These are phyloP conservation scores for Avahi laniger DNA, from an alignment of 2,797 vertebrate genomes.

Conservation along the genomic window DNA sequence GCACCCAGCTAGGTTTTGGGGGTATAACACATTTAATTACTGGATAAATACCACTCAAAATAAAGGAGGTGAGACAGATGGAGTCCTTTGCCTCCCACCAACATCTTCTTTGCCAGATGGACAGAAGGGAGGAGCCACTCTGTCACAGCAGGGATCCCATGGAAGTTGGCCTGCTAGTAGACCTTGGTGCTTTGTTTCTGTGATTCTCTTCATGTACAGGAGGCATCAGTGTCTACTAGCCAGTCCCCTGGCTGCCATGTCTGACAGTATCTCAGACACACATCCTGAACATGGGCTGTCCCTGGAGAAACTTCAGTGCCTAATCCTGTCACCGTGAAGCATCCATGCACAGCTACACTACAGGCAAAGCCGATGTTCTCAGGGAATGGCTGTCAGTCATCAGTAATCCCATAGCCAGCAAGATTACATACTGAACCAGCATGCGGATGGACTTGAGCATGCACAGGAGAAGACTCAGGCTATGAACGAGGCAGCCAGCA, in stretches of 20 bases:
- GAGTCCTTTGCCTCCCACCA: background rate
- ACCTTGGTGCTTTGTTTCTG: constrained; percentile 1
- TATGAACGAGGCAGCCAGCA: background rate
- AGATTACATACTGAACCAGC: constrained; percentile 34
- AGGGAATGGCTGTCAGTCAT: constrained; percentile 66
- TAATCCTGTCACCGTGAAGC: constrained; percentile 64
- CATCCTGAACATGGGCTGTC: constrained; percentile 60
- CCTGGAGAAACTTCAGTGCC: constrained; percentile 56
- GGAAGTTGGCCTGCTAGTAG: background rate
- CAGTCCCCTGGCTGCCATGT: constrained; percentile 45
- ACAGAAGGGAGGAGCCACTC: background rate
- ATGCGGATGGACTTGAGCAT: background rate
- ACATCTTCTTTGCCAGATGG: background rate
- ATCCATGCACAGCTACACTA: constrained; percentile 57
- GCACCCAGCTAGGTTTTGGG: background rate
- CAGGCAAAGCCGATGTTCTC: constrained; percentile 49
- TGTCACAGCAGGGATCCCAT: background rate
- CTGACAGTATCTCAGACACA: constrained; percentile 78
- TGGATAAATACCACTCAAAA: background rate
- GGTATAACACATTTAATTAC: background rate
- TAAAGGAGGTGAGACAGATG: background rate
- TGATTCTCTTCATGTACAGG: background rate
- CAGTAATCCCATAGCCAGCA: constrained; percentile 1
- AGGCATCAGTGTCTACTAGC: background rate
- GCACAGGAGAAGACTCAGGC: background rate